Percentiles rank a stretch among this genome's conserved stretches.
Evolutionary conservation across 2,797 vertebrate genomes (phyloP).

Genomic region (Myripristis jacobus): DNA sequence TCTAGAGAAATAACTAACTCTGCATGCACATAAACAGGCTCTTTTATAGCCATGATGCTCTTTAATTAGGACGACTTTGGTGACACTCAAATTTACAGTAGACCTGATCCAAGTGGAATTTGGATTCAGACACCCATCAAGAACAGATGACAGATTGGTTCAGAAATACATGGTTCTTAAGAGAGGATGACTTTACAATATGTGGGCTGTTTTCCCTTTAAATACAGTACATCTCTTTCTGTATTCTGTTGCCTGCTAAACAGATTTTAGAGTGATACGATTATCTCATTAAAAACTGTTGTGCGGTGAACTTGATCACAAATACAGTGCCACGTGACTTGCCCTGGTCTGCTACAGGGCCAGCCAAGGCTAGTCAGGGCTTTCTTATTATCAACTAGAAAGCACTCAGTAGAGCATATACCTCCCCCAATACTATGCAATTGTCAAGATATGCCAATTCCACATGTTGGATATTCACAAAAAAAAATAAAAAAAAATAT

Average conservation of each 20-base stretch:
- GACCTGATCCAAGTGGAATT: constrained; percentile 55
- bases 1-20: constrained; percentile 72
- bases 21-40: constrained; percentile 60
- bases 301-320: constrained; percentile 10
- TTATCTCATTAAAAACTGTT: constrained; percentile 6
- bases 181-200: constrained; percentile 17
- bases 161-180: constrained; percentile 45
- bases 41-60: constrained; percentile 70
- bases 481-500: no score
- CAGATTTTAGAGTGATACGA: constrained; percentile 12
- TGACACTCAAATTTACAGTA: constrained; percentile 75
- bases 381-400: constrained; percentile 2
- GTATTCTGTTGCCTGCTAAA: constrained; percentile 27
- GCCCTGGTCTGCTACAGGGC: constrained; percentile 1
- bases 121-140: constrained; percentile 53
- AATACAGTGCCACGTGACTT: constrained; percentile 8
- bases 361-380: not conserved
- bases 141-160: constrained; percentile 52
- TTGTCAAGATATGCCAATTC: no score
- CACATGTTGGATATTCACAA: no score
- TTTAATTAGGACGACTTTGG: constrained; percentile 80
- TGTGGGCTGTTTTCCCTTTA: constrained; percentile 18
- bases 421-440: no score
- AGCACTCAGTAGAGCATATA: no score
- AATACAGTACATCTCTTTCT: not conserved